A percentile compares a stretch with the other conserved stretches of the same genome.
Conservation (phyloP, 2,113 vertebrate species). For the Edolisoma coerulescens region DNA sequence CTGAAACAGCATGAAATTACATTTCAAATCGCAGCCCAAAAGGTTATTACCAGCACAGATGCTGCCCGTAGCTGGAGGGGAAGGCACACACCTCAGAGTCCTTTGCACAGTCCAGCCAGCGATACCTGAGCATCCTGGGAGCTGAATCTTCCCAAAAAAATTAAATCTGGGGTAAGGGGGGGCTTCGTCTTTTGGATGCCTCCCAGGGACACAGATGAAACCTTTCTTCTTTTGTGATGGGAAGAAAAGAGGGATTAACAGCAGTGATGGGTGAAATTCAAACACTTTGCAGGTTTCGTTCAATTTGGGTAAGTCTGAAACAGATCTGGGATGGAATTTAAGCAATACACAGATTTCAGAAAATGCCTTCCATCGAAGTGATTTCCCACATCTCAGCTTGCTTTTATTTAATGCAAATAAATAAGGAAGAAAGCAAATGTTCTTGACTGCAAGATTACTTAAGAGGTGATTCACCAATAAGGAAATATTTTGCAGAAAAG, state of each 20-base stretch:
- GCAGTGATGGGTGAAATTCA: constrained; percentile 4
- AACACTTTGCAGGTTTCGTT: background rate
- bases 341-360: background rate
- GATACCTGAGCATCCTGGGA: background rate
- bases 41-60: background rate
- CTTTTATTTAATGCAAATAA: background rate
- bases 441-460: background rate
- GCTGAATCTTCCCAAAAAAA: background rate
- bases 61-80: background rate
- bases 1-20: background rate
- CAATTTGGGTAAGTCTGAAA: background rate
- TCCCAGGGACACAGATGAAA: background rate
- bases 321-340: background rate
- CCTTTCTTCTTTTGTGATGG: background rate
- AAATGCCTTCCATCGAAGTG: background rate
- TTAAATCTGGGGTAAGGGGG: background rate
- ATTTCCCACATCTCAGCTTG: background rate
- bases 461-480: background rate
- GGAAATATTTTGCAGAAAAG: background rate
- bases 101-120: background rate
- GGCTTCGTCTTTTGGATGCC: background rate
- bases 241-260: constrained; percentile 26
- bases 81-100: background rate
- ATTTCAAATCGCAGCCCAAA: background rate
- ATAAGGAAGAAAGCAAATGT: background rate